Evolutionary conservation across 2,113 vertebrate species (phyloP), one percentile per base, ranked within the genome.

Genomic region (Rousettus leschenaultii): DNA sequence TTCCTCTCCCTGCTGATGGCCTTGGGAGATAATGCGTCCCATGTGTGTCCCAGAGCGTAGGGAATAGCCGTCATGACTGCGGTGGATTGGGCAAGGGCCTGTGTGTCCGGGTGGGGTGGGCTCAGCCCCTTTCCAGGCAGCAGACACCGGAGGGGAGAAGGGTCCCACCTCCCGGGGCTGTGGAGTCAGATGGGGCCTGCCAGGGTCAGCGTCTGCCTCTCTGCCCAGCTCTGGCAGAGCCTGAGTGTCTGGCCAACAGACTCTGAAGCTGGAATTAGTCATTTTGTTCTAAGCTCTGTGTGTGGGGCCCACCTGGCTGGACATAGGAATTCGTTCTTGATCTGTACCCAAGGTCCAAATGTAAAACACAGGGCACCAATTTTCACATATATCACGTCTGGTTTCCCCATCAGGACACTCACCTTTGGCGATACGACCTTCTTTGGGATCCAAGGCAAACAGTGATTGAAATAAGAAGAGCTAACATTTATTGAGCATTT

Each of bases 1-100:
- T n/a, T 74, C 71, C 66, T 95, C 48, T 86, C 77, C 82, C 63
- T 30, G 85, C 21, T 19, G 91, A 97, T 83, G 91, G 66, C 86
- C 95, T 95, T 61, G 88, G 78, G 74, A 83, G 95, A 94, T 89
- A 88, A 70, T 0, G 0, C 28, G 63, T 68, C 55, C 61, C 0
- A 0, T 2, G 1, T 51, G 45, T 21, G 45, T 91, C 75, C 55
- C 40, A n/a, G 84, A 63, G 73, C 0, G 1, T 35, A 10, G 35
- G 43, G 73, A 92, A 28, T 43, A 63, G 73, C 48, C 65, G 30
- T 19, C 38, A 4, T 14, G 73, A 51, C 15, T 35, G 45, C 9
- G 57, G 18, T 28, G 45, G 86, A 74, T 43, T 45, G 75, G 28
- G 15, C 4, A 4, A 35, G 53, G 84, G 22, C 4, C 65, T 35